Conservation (phyloP, 2,797 vertebrate species). For the Coranthus polyacanthus region DNA sequence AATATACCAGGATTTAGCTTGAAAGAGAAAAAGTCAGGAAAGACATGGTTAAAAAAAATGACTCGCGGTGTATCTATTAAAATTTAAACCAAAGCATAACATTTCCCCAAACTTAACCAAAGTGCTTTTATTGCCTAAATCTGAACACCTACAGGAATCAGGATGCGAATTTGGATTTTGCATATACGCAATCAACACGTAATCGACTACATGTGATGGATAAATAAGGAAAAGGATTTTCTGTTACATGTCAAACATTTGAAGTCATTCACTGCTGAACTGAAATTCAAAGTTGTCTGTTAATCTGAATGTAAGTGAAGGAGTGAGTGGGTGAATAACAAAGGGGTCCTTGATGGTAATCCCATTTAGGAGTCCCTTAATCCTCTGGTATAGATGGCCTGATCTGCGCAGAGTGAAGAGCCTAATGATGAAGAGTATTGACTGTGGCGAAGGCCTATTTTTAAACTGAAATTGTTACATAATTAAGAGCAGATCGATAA, state of each 20-base stretch:
- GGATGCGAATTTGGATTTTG: too few relatives aligned
- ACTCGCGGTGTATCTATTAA: too few relatives aligned
- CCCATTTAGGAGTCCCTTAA: constrained; percentile 59
- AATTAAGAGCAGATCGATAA: constrained; percentile 77
- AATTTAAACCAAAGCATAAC: too few relatives aligned
- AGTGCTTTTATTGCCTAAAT: too few relatives aligned
- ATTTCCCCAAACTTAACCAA: too few relatives aligned
- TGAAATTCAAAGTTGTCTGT: constrained; percentile 41
- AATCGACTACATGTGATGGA: neutral
- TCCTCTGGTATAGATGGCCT: constrained; percentile 39
- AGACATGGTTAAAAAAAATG: too few relatives aligned
- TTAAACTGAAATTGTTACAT: constrained; percentile 74
- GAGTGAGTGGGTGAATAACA: constrained; percentile 33
- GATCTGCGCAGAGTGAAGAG: constrained; percentile 32
- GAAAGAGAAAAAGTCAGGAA: too few relatives aligned
- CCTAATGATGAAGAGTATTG: constrained; percentile 49
- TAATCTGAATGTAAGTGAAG: constrained; percentile 41
- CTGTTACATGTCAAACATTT: constrained; percentile 2
- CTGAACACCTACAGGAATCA: too few relatives aligned
- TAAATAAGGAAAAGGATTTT: constrained; percentile 13
- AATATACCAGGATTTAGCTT: too few relatives aligned
- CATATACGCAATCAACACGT: too few relatives aligned
- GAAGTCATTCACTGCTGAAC: neutral
- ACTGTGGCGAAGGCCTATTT: constrained; percentile 54
- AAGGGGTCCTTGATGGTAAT: constrained; percentile 55